Evolutionary conservation across 2,888 invertebrate genomes (phyloP).

Genomic region (Euplexia lucipara): DNA sequence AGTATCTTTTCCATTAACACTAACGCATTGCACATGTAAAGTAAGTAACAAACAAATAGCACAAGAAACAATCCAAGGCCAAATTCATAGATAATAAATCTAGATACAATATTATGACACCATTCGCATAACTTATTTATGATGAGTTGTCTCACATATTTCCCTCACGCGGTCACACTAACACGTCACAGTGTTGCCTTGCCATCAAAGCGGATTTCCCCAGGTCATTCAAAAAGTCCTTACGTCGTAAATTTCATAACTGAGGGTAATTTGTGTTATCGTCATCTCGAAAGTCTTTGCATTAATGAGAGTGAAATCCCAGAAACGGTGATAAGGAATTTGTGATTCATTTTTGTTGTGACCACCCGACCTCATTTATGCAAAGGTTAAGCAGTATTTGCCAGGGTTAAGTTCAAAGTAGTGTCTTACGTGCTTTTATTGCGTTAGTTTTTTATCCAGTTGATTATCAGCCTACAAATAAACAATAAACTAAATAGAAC

Average conservation of each 20-base stretch:
- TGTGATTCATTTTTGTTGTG: slow-evolving; percentile 24
- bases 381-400: not conserved
- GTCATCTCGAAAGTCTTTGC: slow-evolving; percentile 18
- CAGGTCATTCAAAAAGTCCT: slow-evolving; percentile 27
- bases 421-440: not conserved
- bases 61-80: slow-evolving; percentile 22
- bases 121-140: slow-evolving; percentile 36
- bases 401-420: slow-evolving; percentile 3
- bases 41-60: not conserved
- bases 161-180: slow-evolving; percentile 23
- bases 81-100: slow-evolving; percentile 27
- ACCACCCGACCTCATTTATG: not conserved
- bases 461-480: too few relatives aligned
- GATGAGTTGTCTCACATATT: slow-evolving; percentile 32
- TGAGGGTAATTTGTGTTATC: slow-evolving; percentile 6
- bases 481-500: too few relatives aligned
- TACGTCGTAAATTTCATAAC: slow-evolving; percentile 25
- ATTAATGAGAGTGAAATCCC: slow-evolving; percentile 37
- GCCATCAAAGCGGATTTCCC: slow-evolving; percentile 53
- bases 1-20: too few relatives aligned
- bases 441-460: not conserved
- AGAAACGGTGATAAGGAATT: slow-evolving; percentile 6
- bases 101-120: slow-evolving; percentile 36
- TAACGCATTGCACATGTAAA: too few relatives aligned
- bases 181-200: slow-evolving; percentile 37